Conservation (phyloP, 2,113 vertebrate species). For the Bothrops jararaca region DNA sequence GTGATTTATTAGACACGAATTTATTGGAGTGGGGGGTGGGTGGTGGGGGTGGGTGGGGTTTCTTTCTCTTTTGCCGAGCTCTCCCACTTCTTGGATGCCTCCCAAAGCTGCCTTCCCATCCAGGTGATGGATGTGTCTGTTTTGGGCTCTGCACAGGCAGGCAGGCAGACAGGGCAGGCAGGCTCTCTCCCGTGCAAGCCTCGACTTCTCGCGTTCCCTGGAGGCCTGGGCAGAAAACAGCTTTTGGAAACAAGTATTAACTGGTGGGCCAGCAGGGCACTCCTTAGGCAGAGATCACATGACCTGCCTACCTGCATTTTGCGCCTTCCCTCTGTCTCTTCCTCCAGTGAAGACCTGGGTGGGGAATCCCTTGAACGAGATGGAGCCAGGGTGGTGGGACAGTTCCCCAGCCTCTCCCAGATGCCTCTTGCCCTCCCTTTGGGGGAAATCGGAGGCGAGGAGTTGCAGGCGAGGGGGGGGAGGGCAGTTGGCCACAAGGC, state of each 20-base stretch:
- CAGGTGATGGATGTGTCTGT: not conserved
- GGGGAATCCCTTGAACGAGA: not conserved
- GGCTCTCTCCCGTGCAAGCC: not conserved
- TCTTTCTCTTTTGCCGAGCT: not conserved
- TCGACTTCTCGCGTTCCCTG: not conserved
- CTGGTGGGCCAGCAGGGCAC: not conserved
- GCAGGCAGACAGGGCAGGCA: not conserved
- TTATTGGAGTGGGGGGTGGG: not conserved
- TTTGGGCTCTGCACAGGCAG: not conserved
- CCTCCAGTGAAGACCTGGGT: not conserved
- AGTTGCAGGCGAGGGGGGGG: not conserved
- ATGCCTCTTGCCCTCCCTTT: not conserved
- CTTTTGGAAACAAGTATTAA: not conserved
- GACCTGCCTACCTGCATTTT: not conserved
- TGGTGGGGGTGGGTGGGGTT: not conserved
- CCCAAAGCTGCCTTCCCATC: not conserved
- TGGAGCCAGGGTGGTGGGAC: not conserved
- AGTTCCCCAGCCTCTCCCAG: not conserved
- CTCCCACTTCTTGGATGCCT: not conserved
- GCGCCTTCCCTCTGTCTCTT: not conserved
- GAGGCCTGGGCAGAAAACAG: not conserved
- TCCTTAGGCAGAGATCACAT: not conserved
- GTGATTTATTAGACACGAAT: not conserved
- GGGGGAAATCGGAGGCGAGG: not conserved
- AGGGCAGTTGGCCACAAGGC: not conserved